Evolutionary conservation across 2,113 vertebrate genomes (phyloP).

Genomic region (Actinemys pallida): DNA sequence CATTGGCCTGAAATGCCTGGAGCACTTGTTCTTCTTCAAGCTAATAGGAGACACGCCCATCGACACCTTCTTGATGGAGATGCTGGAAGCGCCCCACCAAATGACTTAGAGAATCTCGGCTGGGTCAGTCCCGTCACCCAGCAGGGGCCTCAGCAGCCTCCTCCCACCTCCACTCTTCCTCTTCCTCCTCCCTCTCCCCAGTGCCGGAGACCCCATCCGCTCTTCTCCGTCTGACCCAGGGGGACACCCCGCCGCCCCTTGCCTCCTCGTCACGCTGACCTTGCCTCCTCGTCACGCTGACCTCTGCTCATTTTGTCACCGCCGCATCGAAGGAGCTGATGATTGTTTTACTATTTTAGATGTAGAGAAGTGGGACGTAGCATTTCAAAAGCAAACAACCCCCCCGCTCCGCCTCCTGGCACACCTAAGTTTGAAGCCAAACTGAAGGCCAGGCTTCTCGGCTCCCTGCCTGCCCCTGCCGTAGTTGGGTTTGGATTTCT

Average conservation of each 20-base stretch:
- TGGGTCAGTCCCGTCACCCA: slow-evolving; percentile 39
- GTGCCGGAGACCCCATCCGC: slow-evolving; percentile 57
- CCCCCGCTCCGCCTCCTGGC: neutral
- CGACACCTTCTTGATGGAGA: slow-evolving; percentile 99
- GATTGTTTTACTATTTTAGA: neutral
- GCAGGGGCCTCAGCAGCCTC: slow-evolving; percentile 8
- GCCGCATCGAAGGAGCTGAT: slow-evolving; percentile 37
- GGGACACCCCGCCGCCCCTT: neutral
- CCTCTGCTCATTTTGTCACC: slow-evolving; percentile 29
- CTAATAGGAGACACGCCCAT: slow-evolving; percentile 99
- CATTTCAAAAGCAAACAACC: neutral
- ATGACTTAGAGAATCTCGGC: slow-evolving; percentile 86
- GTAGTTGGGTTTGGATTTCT: neutral
- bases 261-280: slow-evolving; percentile 9
- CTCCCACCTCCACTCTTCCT: slow-evolving; percentile 18
- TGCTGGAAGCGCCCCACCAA: slow-evolving; percentile 98
- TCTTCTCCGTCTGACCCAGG: slow-evolving; percentile 8
- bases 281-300: neutral
- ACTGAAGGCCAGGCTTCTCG: neutral
- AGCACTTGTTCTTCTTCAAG: slow-evolving; percentile 99
- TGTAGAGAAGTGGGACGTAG: slow-evolving; percentile 28
- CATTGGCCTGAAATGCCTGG: slow-evolving; percentile 98
- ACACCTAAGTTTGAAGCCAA: neutral
- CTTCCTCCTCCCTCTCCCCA: neutral
- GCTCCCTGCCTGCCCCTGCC: neutral